Evolutionary conservation across 2,888 invertebrate species (phyloP), one percentile per base, ranked within the genome.

Genomic region (Athalia circularis): DNA sequence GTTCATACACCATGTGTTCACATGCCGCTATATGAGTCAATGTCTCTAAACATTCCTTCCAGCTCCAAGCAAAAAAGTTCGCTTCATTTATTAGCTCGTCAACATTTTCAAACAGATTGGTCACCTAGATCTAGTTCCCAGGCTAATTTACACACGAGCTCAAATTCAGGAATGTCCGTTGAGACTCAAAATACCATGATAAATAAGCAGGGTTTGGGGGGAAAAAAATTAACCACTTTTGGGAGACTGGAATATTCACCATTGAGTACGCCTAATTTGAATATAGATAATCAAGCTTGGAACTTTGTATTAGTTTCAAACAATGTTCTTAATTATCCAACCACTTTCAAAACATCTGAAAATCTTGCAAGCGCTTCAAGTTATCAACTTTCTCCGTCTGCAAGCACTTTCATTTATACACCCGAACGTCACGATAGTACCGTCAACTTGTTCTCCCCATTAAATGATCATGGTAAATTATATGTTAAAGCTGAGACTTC

Each of bases 1-100:
- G 94, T 94, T 89, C 89, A 89, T 90, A 89, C 88, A 82, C 89
- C 90, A 84, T 87, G 86, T 86, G 87, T 88, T 88, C 87, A 90
- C 84, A 87, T 87, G 86, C 89, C 89, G 76, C 82, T 89, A 79
- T 87, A 87, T 80, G 87, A 87, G 81, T 86, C 88, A 70, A 86
- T 86, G 78, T 82, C 84, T 77, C 81, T 85, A 78, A 88, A 86
- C 81, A 81, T 59, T 82, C 83, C 81, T 13, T 83, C 84, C 77
- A 81, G 81, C 50, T 80, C 84, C 76, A 86, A 84, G 79, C 86
- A 87, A 80, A 84, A 83, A 80, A 78, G 84, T 47, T 87, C 87
- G 77, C 80, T 84, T 9, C 84, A 86, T 75, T 86, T 87, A 78
- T 80, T 87, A 62, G 80, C 84, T 54, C 83, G 85, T 57, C 81